Conservation (phyloP, 2,888 invertebrate genomes). For the Pycnomerus fuliginosus region DNA sequence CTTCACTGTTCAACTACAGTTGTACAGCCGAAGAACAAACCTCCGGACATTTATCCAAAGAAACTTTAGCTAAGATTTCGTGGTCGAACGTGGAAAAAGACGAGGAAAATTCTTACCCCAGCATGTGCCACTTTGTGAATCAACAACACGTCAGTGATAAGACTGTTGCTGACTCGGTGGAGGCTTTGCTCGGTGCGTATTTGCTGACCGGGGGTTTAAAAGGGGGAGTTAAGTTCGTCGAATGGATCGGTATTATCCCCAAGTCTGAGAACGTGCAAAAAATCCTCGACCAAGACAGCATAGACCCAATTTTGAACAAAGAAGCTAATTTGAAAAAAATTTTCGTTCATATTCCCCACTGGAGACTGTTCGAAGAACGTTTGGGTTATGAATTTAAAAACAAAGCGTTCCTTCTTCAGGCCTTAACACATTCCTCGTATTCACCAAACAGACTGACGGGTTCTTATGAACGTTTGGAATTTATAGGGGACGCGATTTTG, state of each 20-base stretch:
- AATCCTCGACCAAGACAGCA: conserved; percentile 34
- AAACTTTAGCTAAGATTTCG: conserved; percentile 23
- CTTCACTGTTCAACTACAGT: conserved; percentile 54
- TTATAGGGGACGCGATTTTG: conserved; percentile 87
- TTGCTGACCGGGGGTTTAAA: conserved; percentile 55
- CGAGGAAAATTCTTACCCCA: conserved; percentile 33
- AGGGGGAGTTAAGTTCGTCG: conserved; percentile 42
- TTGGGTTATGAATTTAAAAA: conserved; percentile 79
- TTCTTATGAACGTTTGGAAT: conserved; percentile 90
- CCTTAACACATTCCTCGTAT: conserved; percentile 91
- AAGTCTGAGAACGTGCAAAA: conserved; percentile 38
- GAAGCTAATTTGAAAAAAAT: conserved; percentile 52
- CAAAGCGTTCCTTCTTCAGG: conserved; percentile 80
- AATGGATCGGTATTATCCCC: conserved; percentile 56
- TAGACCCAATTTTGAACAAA: conserved; percentile 49
- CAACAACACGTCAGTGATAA: conserved; percentile 61
- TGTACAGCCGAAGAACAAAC: conserved; percentile 52
- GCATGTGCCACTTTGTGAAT: conserved; percentile 53
- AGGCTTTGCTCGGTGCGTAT: conserved; percentile 81
- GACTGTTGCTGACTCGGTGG: conserved; percentile 78
- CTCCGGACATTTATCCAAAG: conserved; percentile 38
- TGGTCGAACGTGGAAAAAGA: conserved; percentile 16
- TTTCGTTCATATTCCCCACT: conserved; percentile 47
- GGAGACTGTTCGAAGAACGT: conserved; percentile 58
- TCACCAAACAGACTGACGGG: conserved; percentile 77